phyloP scores from a whole-genome alignment of 2,888 invertebrate species.

The Pantelozetes paolii region DNA sequence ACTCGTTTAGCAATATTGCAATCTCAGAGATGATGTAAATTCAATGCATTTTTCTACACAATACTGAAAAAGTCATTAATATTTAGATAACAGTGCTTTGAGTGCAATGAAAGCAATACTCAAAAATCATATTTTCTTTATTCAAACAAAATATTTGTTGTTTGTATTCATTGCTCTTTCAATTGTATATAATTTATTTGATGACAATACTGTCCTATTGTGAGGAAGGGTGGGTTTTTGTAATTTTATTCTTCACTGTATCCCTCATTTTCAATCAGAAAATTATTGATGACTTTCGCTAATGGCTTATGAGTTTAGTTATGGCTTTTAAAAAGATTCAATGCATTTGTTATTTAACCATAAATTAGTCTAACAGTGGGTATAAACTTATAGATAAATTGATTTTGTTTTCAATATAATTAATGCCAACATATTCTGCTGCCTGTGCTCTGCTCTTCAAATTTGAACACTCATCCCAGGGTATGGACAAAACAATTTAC shows the following conservation, averaged over 20 bases:
- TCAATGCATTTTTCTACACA: neutral
- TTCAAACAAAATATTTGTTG: neutral
- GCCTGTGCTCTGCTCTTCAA: neutral
- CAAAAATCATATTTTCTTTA: neutral
- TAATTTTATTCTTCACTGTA: neutral
- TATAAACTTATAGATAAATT: neutral
- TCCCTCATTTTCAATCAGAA: neutral
- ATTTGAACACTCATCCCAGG: neutral
- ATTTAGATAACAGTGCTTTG: neutral
- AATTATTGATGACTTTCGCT: conserved; percentile 23
- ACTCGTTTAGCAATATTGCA: conserved; percentile 3
- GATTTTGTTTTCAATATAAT: neutral
- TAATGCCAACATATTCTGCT: neutral
- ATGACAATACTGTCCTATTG: neutral
- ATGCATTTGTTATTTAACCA: neutral
- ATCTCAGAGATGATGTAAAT: conserved; percentile 25
- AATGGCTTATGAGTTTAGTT: no score
- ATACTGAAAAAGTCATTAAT: neutral
- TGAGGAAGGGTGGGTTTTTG: neutral
- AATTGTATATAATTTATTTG: conserved; percentile 7
- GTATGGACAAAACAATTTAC: neutral
- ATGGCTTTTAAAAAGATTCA: neutral
- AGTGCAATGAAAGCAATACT: neutral
- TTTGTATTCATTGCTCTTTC: neutral
- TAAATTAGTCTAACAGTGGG: conserved; percentile 18